phyloP scores from a whole-genome alignment of 2,888 invertebrate species.

The Synanthedon tipuliformis region DNA sequence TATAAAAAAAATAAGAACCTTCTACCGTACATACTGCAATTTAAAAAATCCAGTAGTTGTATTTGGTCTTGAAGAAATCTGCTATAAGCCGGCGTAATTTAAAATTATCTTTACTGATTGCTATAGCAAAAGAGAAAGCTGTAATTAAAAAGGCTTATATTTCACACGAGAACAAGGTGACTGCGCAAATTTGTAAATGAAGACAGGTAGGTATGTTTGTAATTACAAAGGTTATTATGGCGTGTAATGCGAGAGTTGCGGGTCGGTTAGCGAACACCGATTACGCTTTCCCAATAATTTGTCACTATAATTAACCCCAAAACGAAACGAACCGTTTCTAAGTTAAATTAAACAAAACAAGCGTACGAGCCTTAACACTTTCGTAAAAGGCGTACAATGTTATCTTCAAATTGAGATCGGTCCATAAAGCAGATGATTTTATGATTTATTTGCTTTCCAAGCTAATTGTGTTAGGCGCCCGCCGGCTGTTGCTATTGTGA shows the following conservation, averaged over 20 bases:
- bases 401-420: slow-evolving; percentile 32
- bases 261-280: slow-evolving; percentile 35
- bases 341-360: slow-evolving; percentile 7
- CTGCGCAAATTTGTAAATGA: slow-evolving; percentile 45
- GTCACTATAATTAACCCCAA: slow-evolving; percentile 40
- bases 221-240: slow-evolving; percentile 46
- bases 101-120: not conserved
- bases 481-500: slow-evolving; percentile 30
- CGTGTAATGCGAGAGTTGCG: slow-evolving; percentile 41
- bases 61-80: too few relatives aligned
- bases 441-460: slow-evolving; percentile 49
- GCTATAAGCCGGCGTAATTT: too few relatives aligned
- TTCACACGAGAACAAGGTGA: slow-evolving; percentile 47
- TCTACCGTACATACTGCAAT: too few relatives aligned
- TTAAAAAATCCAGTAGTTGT: too few relatives aligned
- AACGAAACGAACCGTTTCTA: slow-evolving; percentile 5
- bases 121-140: slow-evolving; percentile 42
- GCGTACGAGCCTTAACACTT: not conserved
- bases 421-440: slow-evolving; percentile 36
- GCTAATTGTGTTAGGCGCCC: slow-evolving; percentile 44
- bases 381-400: slow-evolving; percentile 15
- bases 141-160: slow-evolving; percentile 54
- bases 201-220: slow-evolving; percentile 23
- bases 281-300: slow-evolving; percentile 46
- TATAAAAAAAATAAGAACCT: too few relatives aligned